Evolutionary conservation across 37 sponge, comb jelly and placozoan species (phyloP).

Genomic region (Chondrosia reniformis): DNA sequence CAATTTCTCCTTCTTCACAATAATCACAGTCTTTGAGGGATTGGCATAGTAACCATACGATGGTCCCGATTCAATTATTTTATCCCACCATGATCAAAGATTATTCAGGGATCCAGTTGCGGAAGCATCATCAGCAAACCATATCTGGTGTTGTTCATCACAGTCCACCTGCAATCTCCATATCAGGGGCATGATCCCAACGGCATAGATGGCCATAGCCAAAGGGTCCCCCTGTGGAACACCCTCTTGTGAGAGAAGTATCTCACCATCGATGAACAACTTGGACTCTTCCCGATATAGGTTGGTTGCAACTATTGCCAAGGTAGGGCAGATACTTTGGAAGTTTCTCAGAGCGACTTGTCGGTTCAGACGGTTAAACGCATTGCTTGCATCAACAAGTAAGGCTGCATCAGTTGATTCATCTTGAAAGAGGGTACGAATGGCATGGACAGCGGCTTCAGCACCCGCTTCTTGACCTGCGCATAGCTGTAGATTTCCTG

Average conservation of each 20-base stretch:
- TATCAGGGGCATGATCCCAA: not conserved
- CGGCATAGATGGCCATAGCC: slow-evolving; percentile 12
- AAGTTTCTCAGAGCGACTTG: slow-evolving; percentile 5
- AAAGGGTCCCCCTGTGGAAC: slow-evolving; percentile 1
- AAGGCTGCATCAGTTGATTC: not conserved
- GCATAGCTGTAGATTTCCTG: not conserved
- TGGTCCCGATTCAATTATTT: not conserved
- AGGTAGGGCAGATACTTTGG: not conserved
- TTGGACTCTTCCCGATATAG: slow-evolving; percentile 15
- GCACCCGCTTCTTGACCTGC: slow-evolving; percentile 11
- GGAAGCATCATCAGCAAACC: slow-evolving; percentile 14
- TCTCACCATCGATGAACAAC: slow-evolving; percentile 7
- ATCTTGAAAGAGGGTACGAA: not conserved
- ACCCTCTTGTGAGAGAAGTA: not conserved
- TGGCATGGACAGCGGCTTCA: slow-evolving; percentile 30
- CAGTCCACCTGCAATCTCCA: not conserved
- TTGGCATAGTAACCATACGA: not conserved
- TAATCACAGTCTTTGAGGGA: not conserved
- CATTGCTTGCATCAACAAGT: not conserved
- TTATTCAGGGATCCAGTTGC: not conserved
- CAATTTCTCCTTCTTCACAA: not conserved
- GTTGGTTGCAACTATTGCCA: not conserved
- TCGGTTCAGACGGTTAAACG: slow-evolving; percentile 4
- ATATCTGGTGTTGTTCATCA: not conserved
- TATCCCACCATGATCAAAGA: not conserved